These are phyloP conservation scores for Eupithecia pulchellata DNA, from an alignment of 2,888 invertebrate genomes.

Conservation along the genomic window DNA sequence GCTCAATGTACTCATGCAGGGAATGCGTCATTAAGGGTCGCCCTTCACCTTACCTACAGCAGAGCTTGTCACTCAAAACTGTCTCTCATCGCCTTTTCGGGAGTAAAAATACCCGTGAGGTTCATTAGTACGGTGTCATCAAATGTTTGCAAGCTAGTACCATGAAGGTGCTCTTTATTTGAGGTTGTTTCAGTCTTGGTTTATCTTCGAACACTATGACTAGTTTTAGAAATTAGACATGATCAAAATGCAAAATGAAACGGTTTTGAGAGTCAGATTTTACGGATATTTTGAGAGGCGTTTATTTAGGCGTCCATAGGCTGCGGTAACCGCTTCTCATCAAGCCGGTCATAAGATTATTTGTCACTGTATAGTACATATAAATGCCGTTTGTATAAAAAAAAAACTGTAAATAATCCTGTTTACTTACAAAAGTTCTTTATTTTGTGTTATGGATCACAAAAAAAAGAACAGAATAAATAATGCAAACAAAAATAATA, in stretches of 20 bases:
- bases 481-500: background rate
- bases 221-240: background rate
- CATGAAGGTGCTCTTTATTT: slow-evolving; percentile 3
- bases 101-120: slow-evolving; percentile 74
- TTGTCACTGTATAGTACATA: no score
- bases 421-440: background rate
- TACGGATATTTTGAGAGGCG: no score
- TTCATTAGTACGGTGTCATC: slow-evolving; percentile 76
- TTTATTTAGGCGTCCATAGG: no score
- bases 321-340: no score
- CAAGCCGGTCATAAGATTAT: no score
- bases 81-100: slow-evolving; percentile 71
- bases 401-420: no score
- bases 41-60: slow-evolving; percentile 79
- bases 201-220: background rate
- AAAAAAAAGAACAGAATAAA: no score
- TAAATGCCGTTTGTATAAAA: no score
- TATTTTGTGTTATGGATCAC: background rate
- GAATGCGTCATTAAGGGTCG: slow-evolving; percentile 76
- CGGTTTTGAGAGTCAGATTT: background rate
- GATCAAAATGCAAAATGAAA: background rate
- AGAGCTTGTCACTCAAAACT: slow-evolving; percentile 75
- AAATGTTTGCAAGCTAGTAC: slow-evolving; percentile 35
- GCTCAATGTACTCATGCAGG: slow-evolving; percentile 64
- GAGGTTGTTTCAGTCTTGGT: background rate